phyloP scores from a whole-genome alignment of 2,888 invertebrate species.

The Kuschelorhynchus macadamiae region DNA sequence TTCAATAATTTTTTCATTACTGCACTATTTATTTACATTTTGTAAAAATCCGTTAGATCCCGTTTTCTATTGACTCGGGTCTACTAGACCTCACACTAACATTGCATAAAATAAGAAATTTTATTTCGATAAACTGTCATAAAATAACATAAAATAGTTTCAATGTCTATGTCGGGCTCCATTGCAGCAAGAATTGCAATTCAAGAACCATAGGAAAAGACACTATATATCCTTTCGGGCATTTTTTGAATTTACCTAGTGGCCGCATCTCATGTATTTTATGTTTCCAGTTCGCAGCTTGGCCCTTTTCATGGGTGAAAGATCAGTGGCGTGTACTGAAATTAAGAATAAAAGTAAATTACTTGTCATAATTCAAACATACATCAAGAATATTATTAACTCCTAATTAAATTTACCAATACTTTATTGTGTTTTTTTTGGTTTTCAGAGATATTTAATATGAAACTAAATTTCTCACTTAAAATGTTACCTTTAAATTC shows the following conservation, averaged over 20 bases:
- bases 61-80: conserved; percentile 5
- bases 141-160: conserved; percentile 43
- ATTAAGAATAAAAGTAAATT: no score
- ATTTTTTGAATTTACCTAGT: conserved; percentile 47
- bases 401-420: no score
- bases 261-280: conserved; percentile 46
- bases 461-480: no score
- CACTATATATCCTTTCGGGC: conserved; percentile 30
- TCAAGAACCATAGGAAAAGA: conserved; percentile 32
- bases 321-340: conserved; percentile 11
- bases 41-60: background rate
- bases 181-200: conserved; percentile 36
- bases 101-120: conserved; percentile 36
- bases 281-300: conserved; percentile 36
- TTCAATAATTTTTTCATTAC: no score
- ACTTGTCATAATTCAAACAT: no score
- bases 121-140: conserved; percentile 42
- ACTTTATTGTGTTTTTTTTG: no score
- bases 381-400: no score
- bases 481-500: no score
- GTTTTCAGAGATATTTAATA: no score
- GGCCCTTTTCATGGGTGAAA: conserved; percentile 1
- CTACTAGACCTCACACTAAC: conserved; percentile 29
- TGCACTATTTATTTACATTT: background rate
- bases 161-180: conserved; percentile 31